Percentiles rank a stretch among this genome's conserved stretches.
phyloP scores from a whole-genome alignment of 2,888 invertebrate species.

The Epistrophella euchroma region DNA sequence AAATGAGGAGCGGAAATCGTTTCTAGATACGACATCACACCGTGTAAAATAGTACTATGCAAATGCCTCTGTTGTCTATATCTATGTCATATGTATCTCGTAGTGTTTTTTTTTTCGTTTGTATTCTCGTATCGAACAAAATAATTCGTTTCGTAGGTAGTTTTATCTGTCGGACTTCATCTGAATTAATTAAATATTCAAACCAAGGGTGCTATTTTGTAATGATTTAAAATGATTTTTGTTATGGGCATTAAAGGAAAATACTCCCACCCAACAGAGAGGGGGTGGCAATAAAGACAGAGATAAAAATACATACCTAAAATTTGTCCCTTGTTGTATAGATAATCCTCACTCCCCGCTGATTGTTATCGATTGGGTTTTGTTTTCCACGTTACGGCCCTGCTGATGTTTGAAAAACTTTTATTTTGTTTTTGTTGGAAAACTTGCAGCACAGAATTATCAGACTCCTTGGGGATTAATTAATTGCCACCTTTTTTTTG shows the following conservation, averaged over 20 bases:
- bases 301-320: slow-evolving; percentile 15
- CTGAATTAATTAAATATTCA: slow-evolving; percentile 51
- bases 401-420: slow-evolving; percentile 7
- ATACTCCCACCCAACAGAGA: not conserved
- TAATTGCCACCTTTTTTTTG: slow-evolving; percentile 16
- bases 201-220: slow-evolving; percentile 34
- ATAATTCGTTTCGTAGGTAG: slow-evolving; percentile 9
- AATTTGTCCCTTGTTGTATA: slow-evolving; percentile 22
- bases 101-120: not conserved
- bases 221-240: slow-evolving; percentile 33
- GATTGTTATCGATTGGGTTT: slow-evolving; percentile 10
- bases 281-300: not conserved
- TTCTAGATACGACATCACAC: slow-evolving; percentile 42
- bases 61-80: slow-evolving; percentile 59
- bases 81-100: slow-evolving; percentile 9
- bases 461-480: slow-evolving; percentile 53
- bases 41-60: slow-evolving; percentile 42
- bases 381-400: not conserved
- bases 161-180: slow-evolving; percentile 18
- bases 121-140: not conserved
- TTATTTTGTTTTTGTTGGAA: slow-evolving; percentile 12
- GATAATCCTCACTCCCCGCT: slow-evolving; percentile 26
- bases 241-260: not conserved
- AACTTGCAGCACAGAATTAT: slow-evolving; percentile 24
- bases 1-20: slow-evolving; percentile 41